Percentiles rank a stretch among this genome's conserved stretches.
These are phyloP conservation scores for Tiliqua scincoides DNA, from an alignment of 2,113 vertebrate genomes.

Conservation along the genomic window DNA sequence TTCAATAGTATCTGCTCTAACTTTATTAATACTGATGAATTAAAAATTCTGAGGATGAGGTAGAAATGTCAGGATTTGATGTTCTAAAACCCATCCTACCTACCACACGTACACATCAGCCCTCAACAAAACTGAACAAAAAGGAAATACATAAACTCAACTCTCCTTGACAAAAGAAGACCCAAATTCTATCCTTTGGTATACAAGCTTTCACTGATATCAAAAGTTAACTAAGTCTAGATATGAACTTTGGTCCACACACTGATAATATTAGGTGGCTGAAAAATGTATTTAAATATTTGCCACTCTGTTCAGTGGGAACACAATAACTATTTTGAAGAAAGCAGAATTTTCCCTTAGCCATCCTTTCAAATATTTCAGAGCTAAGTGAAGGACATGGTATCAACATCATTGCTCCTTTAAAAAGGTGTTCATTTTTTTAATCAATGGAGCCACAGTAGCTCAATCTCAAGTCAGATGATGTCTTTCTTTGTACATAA, in stretches of 20 bases:
- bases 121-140: neutral
- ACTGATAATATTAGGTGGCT: neutral
- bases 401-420: neutral
- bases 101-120: neutral
- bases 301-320: neutral
- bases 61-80: neutral
- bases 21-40: neutral
- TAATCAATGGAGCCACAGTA: neutral
- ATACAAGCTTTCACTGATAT: neutral
- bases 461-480: neutral
- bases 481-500: neutral
- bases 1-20: neutral
- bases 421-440: neutral
- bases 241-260: neutral
- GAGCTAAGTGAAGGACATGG: neutral
- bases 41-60: neutral
- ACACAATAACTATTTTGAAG: neutral
- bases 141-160: rapidly evolving
- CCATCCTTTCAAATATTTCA: neutral
- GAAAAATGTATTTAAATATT: neutral
- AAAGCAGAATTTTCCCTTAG: neutral
- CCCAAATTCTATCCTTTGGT: neutral
- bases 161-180: neutral
- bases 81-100: neutral
- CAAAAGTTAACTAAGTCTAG: neutral